Percentiles rank a stretch among this genome's conserved stretches.
These are phyloP conservation scores for Elanus axillaris DNA, from an alignment of 2,113 vertebrate genomes.

Conservation along the genomic window DNA sequence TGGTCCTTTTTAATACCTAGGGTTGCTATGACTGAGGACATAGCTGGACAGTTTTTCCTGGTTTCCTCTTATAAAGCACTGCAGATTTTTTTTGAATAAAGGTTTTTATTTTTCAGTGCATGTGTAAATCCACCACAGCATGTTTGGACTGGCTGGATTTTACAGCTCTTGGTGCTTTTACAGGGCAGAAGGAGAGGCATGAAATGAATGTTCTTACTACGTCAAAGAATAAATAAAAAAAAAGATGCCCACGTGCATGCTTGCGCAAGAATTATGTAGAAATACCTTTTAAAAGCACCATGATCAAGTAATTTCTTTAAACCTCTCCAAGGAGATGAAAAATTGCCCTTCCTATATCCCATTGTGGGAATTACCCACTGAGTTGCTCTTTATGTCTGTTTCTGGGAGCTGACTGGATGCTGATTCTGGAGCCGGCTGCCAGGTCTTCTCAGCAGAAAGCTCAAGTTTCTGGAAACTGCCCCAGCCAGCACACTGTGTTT, in stretches of 20 bases:
- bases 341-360: constrained; percentile 45
- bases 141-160: not conserved
- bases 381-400: constrained; percentile 45
- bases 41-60: not conserved
- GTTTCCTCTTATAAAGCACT: not conserved
- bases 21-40: not conserved
- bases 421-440: constrained; percentile 13
- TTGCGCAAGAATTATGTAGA: not conserved
- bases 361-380: constrained; percentile 48
- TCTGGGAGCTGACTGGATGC: constrained; percentile 31
- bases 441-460: constrained; percentile 42
- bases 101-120: not conserved
- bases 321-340: constrained; percentile 42
- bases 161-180: not conserved
- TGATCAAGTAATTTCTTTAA: constrained; percentile 23
- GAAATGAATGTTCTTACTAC: not conserved
- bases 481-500: constrained; percentile 50
- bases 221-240: not conserved
- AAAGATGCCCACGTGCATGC: not conserved
- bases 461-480: constrained; percentile 51
- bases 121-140: not conserved
- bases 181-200: not conserved
- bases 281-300: not conserved
- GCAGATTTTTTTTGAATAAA: not conserved
- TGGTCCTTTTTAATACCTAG: not conserved